Evolutionary conservation across 2,888 invertebrate genomes (phyloP).

Genomic region (Chydorus sphaericus): DNA sequence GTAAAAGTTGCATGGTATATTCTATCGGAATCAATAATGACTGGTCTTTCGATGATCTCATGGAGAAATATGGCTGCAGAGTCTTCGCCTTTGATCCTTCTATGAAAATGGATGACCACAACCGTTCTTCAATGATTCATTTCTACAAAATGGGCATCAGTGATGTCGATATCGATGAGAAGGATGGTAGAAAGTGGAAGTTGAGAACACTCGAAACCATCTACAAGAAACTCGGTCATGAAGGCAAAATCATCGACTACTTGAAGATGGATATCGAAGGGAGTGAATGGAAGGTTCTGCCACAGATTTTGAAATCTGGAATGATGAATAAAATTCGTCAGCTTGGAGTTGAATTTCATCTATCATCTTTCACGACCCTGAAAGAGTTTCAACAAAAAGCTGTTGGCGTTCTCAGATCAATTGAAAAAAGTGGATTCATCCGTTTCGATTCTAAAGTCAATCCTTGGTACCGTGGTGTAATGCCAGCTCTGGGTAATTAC

Average conservation of each 20-base stretch:
- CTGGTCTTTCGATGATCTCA: slow-evolving; percentile 2
- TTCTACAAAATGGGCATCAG: slow-evolving; percentile 19
- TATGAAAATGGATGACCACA: slow-evolving; percentile 13
- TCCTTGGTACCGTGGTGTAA: too few relatives aligned
- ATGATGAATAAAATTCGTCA: too few relatives aligned
- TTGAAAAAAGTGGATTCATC: not conserved
- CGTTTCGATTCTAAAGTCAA: slow-evolving; percentile 8
- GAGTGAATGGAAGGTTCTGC: not conserved
- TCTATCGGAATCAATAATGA: slow-evolving; percentile 8
- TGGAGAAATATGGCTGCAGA: slow-evolving; percentile 1
- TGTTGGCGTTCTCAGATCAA: not conserved
- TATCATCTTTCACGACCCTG: too few relatives aligned
- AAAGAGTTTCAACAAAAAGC: too few relatives aligned
- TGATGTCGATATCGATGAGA: too few relatives aligned
- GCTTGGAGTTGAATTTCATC: too few relatives aligned
- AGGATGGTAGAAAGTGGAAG: not conserved
- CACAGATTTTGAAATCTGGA: not conserved
- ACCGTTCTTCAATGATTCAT: slow-evolving; percentile 22
- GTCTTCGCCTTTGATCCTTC: slow-evolving; percentile 10
- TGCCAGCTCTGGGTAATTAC: too few relatives aligned
- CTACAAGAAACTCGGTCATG: not conserved
- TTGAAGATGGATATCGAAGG: slow-evolving; percentile 2
- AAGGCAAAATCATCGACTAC: not conserved
- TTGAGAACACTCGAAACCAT: not conserved
- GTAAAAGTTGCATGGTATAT: not conserved